A percentile compares a stretch with the other conserved stretches of the same genome.
These are phyloP conservation scores for Deilephila elpenor DNA, from an alignment of 2,888 invertebrate genomes.

Conservation along the genomic window DNA sequence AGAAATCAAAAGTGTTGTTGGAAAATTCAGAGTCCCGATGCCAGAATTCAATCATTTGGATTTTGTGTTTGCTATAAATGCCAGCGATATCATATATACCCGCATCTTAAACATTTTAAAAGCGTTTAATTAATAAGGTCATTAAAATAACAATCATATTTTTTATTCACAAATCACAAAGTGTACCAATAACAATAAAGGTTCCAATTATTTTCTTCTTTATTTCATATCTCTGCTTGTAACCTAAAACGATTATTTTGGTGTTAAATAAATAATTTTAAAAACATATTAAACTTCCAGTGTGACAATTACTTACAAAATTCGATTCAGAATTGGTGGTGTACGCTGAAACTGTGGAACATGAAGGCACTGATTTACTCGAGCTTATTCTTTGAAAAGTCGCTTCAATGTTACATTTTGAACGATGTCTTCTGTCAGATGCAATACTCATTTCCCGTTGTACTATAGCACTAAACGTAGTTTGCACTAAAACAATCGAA, in stretches of 20 bases:
- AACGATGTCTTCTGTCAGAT: conserved; percentile 44
- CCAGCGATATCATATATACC: conserved; percentile 84
- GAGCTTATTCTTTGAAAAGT: conserved; percentile 53
- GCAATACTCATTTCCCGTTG: conserved; percentile 65
- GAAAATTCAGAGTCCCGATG: conserved; percentile 76
- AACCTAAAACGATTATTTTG: not conserved
- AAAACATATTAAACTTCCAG: not conserved
- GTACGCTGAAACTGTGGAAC: conserved; percentile 49
- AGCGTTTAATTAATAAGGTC: conserved; percentile 57
- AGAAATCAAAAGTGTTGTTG: conserved; percentile 71
- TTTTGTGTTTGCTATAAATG: conserved; percentile 84
- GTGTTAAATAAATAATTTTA: not conserved
- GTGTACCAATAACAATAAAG: not conserved
- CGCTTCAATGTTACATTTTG: conserved; percentile 60
- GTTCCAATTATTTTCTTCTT: not conserved
- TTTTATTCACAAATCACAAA: conserved; percentile 35
- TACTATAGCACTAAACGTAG: conserved; percentile 69
- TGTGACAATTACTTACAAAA: conserved; percentile 49
- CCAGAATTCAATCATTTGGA: conserved; percentile 84
- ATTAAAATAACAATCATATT: conserved; percentile 32
- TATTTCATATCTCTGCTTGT: not conserved
- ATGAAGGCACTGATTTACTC: conserved; percentile 54
- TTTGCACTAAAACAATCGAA: conserved; percentile 61
- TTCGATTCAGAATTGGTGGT: conserved; percentile 45
- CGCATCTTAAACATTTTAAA: conserved; percentile 75